phyloP scores from a whole-genome alignment of 2,797 vertebrate genomes.

The Phoeniculus purpureus region DNA sequence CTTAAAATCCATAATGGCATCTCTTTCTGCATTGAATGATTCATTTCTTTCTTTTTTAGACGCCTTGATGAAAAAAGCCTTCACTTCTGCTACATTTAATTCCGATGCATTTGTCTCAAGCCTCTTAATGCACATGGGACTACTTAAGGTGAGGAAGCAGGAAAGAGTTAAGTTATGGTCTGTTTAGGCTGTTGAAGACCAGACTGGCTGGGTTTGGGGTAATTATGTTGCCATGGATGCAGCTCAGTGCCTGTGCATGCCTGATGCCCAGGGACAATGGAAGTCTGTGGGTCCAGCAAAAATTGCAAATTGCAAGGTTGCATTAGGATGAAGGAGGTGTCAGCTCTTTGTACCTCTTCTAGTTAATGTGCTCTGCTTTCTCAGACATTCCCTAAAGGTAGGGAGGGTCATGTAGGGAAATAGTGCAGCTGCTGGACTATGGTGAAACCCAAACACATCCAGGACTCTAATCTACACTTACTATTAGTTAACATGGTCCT shows the following conservation, averaged over 20 bases:
- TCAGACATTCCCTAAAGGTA: not conserved
- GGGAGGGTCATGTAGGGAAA: not conserved
- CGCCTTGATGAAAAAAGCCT: constrained; percentile 89
- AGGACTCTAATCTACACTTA: not conserved
- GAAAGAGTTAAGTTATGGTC: constrained; percentile 7
- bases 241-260: constrained; percentile 27
- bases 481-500: not conserved
- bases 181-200: not conserved
- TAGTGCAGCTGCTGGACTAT: not conserved
- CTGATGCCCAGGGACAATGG: constrained; percentile 18
- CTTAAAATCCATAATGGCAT: not conserved
- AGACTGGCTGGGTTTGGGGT: not conserved
- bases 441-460: not conserved
- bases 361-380: not conserved
- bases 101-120: constrained; percentile 87
- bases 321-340: not conserved
- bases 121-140: constrained; percentile 89
- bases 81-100: constrained; percentile 85
- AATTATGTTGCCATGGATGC: constrained; percentile 48
- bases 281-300: constrained; percentile 25
- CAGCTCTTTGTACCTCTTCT: not conserved
- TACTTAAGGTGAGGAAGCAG: constrained; percentile 87
- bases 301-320: constrained; percentile 8
- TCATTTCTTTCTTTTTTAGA: constrained; percentile 75
- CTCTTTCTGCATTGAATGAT: not conserved